Conservation (phyloP, 2,113 vertebrate genomes). For the Peucedramus taeniatus region DNA sequence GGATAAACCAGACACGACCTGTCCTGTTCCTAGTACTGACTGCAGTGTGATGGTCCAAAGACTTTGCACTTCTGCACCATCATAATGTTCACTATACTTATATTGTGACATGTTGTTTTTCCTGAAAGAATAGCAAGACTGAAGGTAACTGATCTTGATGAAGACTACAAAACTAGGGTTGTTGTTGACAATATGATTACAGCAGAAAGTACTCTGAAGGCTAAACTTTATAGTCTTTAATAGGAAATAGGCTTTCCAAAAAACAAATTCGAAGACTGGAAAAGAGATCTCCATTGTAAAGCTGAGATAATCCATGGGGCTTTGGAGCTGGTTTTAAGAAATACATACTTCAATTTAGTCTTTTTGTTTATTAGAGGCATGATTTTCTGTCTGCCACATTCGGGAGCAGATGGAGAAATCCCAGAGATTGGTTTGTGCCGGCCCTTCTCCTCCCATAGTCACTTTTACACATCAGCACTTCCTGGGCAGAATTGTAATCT, state of each 20-base stretch:
- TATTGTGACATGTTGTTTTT: neutral
- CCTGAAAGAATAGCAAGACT: neutral
- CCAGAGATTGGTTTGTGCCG: neutral
- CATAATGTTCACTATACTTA: neutral
- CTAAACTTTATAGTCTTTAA: neutral
- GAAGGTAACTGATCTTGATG: neutral
- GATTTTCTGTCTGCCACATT: neutral
- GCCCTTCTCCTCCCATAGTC: neutral
- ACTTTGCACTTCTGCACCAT: neutral
- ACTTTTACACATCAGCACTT: neutral
- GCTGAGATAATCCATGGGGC: neutral
- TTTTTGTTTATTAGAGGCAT: neutral
- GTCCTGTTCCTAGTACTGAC: neutral
- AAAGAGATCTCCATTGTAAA: neutral
- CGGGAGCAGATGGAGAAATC: neutral
- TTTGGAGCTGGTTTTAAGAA: neutral
- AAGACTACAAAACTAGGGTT: neutral
- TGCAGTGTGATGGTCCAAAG: neutral
- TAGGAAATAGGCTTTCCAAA: neutral
- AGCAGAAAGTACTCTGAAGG: neutral
- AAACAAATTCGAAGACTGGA: neutral
- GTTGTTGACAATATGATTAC: neutral
- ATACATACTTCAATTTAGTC: fast-evolving
- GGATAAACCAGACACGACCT: neutral
- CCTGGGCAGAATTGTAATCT: neutral